phyloP scores from a whole-genome alignment of 1,140 invertebrate species.

The Drosophila sucinea region DNA sequence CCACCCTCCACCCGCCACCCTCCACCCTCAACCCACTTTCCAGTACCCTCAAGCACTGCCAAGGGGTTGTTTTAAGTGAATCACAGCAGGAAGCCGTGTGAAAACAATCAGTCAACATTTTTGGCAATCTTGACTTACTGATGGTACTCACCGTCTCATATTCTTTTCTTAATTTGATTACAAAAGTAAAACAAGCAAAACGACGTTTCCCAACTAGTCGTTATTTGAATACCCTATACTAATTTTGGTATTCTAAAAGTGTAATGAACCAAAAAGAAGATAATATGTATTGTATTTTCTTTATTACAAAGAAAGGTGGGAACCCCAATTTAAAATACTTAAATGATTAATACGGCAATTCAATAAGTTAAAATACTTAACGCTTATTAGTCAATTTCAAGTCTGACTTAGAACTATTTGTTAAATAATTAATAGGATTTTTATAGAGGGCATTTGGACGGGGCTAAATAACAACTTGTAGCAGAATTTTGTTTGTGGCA shows the following conservation, averaged over 20 bases:
- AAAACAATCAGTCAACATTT: conserved; percentile 80
- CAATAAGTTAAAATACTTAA: no score
- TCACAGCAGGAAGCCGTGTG: conserved; percentile 40
- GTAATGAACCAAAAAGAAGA: no score
- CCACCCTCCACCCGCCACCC: conserved; percentile 24
- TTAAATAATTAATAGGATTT: not conserved
- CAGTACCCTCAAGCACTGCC: conserved; percentile 48
- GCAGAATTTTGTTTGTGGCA: conserved; percentile 40
- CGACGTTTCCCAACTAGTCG: not conserved
- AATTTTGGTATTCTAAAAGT: not conserved
- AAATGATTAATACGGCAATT: no score
- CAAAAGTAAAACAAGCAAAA: conserved; percentile 55
- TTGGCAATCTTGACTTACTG: conserved; percentile 72
- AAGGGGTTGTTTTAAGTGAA: conserved; percentile 1
- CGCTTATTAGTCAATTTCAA: no score
- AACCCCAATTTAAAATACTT: no score
- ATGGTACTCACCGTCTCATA: conserved; percentile 50
- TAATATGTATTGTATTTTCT: no score
- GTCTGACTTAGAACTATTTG: no score
- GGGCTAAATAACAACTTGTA: conserved; percentile 30
- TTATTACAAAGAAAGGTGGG: no score
- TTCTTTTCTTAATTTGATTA: conserved; percentile 81
- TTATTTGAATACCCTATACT: conserved; percentile 33
- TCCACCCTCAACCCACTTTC: not conserved
- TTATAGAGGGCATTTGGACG: not conserved